Evolutionary conservation across 2,113 vertebrate genomes (phyloP).

Genomic region (Malurus cyaneus): DNA sequence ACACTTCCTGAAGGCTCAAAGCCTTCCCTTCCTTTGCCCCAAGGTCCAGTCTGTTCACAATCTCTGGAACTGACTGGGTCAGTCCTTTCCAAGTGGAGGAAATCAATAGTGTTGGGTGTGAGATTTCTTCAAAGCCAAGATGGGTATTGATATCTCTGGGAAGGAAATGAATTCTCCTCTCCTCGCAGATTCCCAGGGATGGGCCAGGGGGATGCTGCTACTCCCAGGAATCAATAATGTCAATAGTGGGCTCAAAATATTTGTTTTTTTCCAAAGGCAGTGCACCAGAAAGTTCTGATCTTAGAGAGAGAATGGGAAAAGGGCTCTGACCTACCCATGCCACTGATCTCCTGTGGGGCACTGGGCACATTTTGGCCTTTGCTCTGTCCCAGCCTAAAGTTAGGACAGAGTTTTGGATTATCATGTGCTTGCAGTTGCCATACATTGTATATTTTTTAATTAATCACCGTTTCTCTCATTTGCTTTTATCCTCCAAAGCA

Average conservation of each 20-base stretch:
- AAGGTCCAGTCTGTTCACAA: neutral
- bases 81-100: neutral
- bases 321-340: neutral
- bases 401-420: neutral
- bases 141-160: neutral
- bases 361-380: neutral
- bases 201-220: neutral
- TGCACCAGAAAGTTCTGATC: neutral
- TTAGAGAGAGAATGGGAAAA: neutral
- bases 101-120: neutral
- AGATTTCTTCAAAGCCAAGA: neutral
- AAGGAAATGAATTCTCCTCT: neutral
- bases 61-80: neutral
- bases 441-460: neutral
- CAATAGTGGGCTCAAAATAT: neutral
- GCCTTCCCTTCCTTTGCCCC: too few species aligned
- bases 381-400: neutral
- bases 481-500: neutral
- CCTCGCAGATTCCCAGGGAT: neutral
- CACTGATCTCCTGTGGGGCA: neutral
- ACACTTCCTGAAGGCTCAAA: too few species aligned
- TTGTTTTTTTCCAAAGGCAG: neutral
- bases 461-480: neutral
- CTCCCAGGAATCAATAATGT: neutral
- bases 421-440: accelerated